These are phyloP conservation scores for Pelosia muscerda DNA, from an alignment of 2,888 invertebrate genomes.

Conservation along the genomic window DNA sequence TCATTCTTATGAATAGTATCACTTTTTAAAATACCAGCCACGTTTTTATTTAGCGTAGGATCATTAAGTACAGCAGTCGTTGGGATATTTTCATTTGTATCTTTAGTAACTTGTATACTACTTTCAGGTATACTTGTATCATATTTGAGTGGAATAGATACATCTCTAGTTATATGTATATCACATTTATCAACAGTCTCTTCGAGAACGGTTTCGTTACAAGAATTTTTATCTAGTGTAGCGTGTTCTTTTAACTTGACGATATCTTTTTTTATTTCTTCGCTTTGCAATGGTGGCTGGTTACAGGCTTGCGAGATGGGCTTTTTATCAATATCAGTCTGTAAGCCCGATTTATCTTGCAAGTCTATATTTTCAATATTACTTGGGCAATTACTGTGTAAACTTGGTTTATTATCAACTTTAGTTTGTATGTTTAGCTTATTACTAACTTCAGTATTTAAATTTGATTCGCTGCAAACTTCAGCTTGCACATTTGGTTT, in stretches of 20 bases:
- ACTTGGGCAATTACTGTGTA: background rate
- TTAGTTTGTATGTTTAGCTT: background rate
- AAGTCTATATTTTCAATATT: slow-evolving; percentile 1
- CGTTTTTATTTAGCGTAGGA: slow-evolving; percentile 1
- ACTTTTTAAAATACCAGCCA: slow-evolving; percentile 5
- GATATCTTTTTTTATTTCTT: slow-evolving; percentile 25
- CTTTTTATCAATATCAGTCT: slow-evolving; percentile 15
- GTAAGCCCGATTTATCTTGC: slow-evolving; percentile 11
- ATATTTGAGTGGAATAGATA: slow-evolving; percentile 7
- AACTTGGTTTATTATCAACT: background rate
- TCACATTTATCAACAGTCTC: slow-evolving; percentile 14
- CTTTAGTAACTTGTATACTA: background rate
- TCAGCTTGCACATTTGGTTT: background rate
- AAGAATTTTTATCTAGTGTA: background rate
- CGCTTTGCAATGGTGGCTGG: slow-evolving; percentile 25
- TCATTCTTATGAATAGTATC: slow-evolving; percentile 11
- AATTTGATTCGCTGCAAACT: background rate
- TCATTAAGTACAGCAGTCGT: slow-evolving; percentile 17
- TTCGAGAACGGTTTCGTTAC: background rate
- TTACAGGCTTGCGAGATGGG: slow-evolving; percentile 7
- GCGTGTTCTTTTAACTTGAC: slow-evolving; percentile 19
- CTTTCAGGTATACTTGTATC: background rate
- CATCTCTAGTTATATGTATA: background rate
- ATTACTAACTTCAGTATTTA: background rate
- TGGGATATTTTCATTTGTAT: background rate